Base-by-base conservation (phyloP, 2,113 vertebrate genomes). In the Mormoops blainvillei region DNA sequence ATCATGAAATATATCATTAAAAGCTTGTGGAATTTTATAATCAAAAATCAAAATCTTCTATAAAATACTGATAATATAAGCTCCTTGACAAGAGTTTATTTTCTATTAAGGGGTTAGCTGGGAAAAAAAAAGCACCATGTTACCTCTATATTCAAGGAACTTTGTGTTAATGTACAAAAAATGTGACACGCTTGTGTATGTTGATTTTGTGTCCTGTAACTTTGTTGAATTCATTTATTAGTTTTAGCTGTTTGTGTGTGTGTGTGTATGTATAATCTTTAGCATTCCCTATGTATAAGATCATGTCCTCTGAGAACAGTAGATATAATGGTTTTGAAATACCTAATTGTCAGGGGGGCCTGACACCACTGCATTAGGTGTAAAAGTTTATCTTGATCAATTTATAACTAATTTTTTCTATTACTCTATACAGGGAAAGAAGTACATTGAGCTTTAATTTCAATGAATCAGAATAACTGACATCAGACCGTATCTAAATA, bases 401-500 rank as follows among this genome's bases (percentile, higher is more conserved):
- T 58, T 88, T 22, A 81, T 74, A 71, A n/a, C n/a, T 22, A 54
- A 71, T 61, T 67, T 83, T 56, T 65, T 74, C 33, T 68, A 22
- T 80, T 88, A 50, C 3, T 91, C 19, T 88, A 68, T 86, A 18
- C 6, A 85, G 16, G 8, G 50, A 93, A 96, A 91, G 28, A 92
- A 87, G 26, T 74, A 94, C 33, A 45, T 18, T 61, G 87, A 94
- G 22, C 48, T 83, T 96, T 86, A 61, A 94, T 92, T 91, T 95
- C 58, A 89, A 1, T 94, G 78, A 76, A 31, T 83, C 41, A 91
- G 56, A 91, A 94, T 45, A 68, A 91, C 36, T 94, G 81, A 87
- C 54, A 94, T 95, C 65, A 94, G 38, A 82, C 14, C 71, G 5
- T 58, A 86, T 82, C 28, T 54, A 96, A 82, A 92, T 77, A 83